A percentile compares a stretch with the other conserved stretches of the same genome.
Conservation (phyloP, 2,113 vertebrate species). For the Chlorodrepanis virens region DNA sequence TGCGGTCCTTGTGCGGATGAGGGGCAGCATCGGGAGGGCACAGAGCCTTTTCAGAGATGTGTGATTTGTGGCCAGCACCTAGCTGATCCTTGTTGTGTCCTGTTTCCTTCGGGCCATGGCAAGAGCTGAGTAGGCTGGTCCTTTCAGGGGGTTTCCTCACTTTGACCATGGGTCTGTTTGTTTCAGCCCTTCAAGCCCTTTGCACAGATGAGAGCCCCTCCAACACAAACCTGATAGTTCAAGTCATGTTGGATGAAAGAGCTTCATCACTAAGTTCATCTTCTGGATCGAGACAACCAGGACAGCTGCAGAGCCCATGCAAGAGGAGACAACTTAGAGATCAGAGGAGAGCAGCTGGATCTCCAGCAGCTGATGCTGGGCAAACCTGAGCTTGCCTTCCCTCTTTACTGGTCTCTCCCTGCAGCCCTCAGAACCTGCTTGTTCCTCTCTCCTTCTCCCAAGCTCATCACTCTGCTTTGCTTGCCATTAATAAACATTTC, state of each 20-base stretch:
- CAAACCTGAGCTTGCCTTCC: background rate
- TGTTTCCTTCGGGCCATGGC: background rate
- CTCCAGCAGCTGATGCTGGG: background rate
- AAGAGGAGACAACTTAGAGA: background rate
- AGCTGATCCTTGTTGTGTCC: background rate
- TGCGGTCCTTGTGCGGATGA: accelerated
- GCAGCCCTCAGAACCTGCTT: background rate
- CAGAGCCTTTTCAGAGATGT: background rate
- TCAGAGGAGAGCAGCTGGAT: background rate
- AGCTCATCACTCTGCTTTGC: background rate
- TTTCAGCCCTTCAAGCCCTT: background rate
- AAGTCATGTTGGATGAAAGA: background rate
- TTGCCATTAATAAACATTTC: background rate
- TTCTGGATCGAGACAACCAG: background rate
- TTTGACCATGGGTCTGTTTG: background rate
- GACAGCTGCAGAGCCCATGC: background rate
- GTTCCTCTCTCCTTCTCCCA: background rate
- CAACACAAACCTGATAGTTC: background rate
- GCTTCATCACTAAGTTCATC: background rate
- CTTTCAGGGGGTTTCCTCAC: background rate
- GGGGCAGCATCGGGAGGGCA: accelerated
- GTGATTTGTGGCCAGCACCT: accelerated
- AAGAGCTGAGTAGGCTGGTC: no score
- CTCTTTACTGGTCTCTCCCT: background rate
- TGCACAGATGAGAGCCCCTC: background rate